Percentiles rank a stretch among this genome's conserved stretches.
Conservation (phyloP, 2,888 invertebrate genomes). For the Pyralis farinalis region DNA sequence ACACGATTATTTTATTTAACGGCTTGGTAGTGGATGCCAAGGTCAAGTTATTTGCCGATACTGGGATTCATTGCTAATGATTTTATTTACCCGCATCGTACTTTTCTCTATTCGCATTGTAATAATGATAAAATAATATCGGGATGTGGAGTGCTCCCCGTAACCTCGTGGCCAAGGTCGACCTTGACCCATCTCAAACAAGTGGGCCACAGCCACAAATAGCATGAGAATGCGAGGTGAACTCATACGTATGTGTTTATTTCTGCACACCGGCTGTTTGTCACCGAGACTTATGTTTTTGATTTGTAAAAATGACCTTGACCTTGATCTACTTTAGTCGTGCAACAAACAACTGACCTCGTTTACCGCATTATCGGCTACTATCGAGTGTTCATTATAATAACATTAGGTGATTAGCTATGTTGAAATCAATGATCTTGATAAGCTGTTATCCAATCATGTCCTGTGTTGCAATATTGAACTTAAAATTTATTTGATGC, state of each 20-base stretch:
- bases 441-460: not conserved
- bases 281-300: constrained; percentile 66
- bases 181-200: constrained; percentile 72
- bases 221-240: constrained; percentile 65
- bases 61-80: too few relatives aligned
- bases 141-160: constrained; percentile 21
- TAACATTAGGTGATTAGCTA: constrained; percentile 47
- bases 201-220: constrained; percentile 65
- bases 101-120: constrained; percentile 18
- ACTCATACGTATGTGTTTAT: constrained; percentile 58
- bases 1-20: constrained; percentile 67
- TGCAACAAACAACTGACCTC: constrained; percentile 76
- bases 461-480: not conserved
- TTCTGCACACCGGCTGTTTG: constrained; percentile 61
- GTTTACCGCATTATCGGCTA: constrained; percentile 72
- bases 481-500: too few relatives aligned
- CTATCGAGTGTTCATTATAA: constrained; percentile 64
- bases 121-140: not conserved
- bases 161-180: constrained; percentile 52
- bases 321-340: constrained; percentile 77
- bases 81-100: too few relatives aligned
- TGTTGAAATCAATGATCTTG: constrained; percentile 16
- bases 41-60: constrained; percentile 36
- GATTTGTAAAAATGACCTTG: constrained; percentile 80
- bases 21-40: constrained; percentile 52